phyloP scores from a whole-genome alignment of 2,113 vertebrate genomes.

The Cyanoliseus patagonus region DNA sequence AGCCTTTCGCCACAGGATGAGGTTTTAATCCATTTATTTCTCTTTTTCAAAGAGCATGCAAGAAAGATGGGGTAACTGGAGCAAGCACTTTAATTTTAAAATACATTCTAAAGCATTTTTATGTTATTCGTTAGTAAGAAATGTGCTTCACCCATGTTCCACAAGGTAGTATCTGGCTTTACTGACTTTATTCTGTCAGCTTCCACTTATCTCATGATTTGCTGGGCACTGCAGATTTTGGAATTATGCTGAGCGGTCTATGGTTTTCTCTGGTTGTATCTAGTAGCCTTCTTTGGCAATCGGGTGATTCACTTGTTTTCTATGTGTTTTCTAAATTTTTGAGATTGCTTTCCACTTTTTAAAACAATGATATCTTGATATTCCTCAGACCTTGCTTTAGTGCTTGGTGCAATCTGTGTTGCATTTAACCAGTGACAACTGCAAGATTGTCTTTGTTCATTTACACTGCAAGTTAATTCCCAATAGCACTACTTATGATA shows the following conservation, averaged over 20 bases:
- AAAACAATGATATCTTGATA: background rate
- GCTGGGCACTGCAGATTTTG: background rate
- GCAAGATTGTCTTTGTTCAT: background rate
- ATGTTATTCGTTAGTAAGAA: background rate
- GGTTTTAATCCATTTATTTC: background rate
- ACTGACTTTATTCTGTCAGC: background rate
- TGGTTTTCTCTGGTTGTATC: background rate
- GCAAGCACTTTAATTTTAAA: background rate
- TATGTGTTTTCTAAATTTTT: background rate
- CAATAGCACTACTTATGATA: background rate
- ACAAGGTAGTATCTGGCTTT: background rate
- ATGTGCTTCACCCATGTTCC: background rate
- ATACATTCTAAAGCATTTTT: background rate
- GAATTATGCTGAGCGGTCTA: background rate
- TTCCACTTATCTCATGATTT: background rate
- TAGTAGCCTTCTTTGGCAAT: background rate
- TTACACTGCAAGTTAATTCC: background rate
- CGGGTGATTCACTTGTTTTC: background rate
- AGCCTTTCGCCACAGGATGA: background rate
- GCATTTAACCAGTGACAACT: background rate
- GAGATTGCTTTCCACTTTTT: background rate
- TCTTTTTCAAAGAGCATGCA: background rate
- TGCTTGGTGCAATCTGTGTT: background rate
- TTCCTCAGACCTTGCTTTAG: background rate
- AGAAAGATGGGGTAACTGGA: background rate